Evolutionary conservation across 2,797 vertebrate genomes (phyloP), one percentile per base, ranked within the genome.

Genomic region (Silurus aristotelis): DNA sequence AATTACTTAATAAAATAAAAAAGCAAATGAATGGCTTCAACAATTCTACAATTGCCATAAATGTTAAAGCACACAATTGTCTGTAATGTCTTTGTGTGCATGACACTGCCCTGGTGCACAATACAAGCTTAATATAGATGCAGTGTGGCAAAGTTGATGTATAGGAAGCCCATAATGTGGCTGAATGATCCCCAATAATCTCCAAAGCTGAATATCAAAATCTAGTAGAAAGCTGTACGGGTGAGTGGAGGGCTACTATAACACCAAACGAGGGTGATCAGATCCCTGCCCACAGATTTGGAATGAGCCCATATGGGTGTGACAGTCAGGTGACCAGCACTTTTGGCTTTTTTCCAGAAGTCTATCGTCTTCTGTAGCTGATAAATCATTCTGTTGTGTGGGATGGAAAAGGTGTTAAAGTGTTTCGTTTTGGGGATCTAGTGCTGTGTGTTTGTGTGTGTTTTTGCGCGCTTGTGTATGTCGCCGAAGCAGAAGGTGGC

Each of bases 391-490:
- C 3, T 19, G 52, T 56, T 56, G 52, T 84, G 83, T 71, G 43
- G 67, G 85, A 14, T 31, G 79, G 7, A 68, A 31, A 79, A 75
- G 25, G 38, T 46, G 25, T 48, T 61, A 38, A 73, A 84, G 66
- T 55, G 22, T 75, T 55, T n/a, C 13, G 1, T 31, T 27, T 76
- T 76, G 8, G 72, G 72, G 72, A 75, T 56, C n/a, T n/a, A 60
- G 17, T 60, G 27, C 75, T 76, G 58, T 58, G 58, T 61, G 48
- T 89, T 83, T 89, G 68, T 72, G 43, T 87, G 75, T 80, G 86
- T 68, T 25, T 88, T 52, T 71, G 31, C 86, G 78, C 77, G 87
- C 56, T 14, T 60, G 85, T 89, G 75, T 64, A 20, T 85, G 72
- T 67, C 22, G 46, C 55, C 71, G 76, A 84, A 79, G 66, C 83